A percentile compares a stretch with the other conserved stretches of the same genome.
Conservation (phyloP, 2,888 invertebrate genomes). For the Caenorhabditis sulstoni region DNA sequence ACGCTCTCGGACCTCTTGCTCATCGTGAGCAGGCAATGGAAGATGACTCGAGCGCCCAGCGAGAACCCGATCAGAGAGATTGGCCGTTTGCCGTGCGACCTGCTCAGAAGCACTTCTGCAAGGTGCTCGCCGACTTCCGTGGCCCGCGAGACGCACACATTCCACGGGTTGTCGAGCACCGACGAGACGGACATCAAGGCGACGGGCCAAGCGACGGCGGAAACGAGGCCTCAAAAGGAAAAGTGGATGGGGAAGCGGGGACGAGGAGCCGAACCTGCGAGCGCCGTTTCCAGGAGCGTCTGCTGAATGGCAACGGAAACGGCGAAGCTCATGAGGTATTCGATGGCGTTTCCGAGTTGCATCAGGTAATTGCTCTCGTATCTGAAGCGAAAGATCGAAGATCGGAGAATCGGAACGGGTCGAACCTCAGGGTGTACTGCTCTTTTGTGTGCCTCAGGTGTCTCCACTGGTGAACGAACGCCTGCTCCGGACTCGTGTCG, state of each 20-base stretch:
- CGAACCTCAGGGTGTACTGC: constrained; percentile 85
- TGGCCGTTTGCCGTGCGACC: constrained; percentile 85
- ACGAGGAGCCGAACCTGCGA: constrained; percentile 82
- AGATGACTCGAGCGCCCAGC: constrained; percentile 86
- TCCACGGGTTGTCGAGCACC: constrained; percentile 86
- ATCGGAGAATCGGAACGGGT: not conserved
- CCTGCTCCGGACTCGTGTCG: constrained; percentile 80
- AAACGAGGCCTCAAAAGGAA: constrained; percentile 83
- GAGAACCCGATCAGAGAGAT: constrained; percentile 85
- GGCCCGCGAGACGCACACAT: constrained; percentile 85
- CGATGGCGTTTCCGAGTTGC: constrained; percentile 83
- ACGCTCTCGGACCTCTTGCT: constrained; percentile 81
- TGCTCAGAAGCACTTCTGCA: constrained; percentile 85
- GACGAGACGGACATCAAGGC: constrained; percentile 84
- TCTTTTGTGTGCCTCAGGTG: constrained; percentile 84
- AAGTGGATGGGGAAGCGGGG: not conserved
- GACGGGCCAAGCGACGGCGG: constrained; percentile 86
- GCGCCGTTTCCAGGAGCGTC: constrained; percentile 85
- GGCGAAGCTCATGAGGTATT: constrained; percentile 84
- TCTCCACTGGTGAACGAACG: constrained; percentile 84
- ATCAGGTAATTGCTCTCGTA: constrained; percentile 70
- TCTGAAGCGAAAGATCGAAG: constrained; percentile 11
- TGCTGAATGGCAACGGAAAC: constrained; percentile 84
- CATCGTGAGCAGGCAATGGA: constrained; percentile 84
- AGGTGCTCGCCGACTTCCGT: constrained; percentile 85